Evolutionary conservation across 1,140 invertebrate species (phyloP), one percentile per base, ranked within the genome.

Genomic region (Tetraneura akinire): DNA sequence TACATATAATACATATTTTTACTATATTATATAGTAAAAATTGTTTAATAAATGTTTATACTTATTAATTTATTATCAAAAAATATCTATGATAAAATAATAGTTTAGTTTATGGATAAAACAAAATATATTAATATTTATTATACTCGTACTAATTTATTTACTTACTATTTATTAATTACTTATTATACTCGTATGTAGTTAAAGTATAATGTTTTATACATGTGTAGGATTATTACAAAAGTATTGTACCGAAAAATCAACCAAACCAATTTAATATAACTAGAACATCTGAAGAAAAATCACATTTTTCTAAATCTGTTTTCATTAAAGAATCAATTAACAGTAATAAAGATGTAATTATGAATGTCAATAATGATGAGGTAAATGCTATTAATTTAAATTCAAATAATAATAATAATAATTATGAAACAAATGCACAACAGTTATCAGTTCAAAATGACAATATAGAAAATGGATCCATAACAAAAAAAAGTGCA

Each of bases 401-500:
- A 23, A 57, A 76, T 14, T 26, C 71, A 13, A 57, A 60, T 4
- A 60, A 26, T 6, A 10, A 32, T 21, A 45, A 14, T 16, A 10
- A 6, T 47, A 29, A 18, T 26, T 45, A 78, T 47, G 74, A 78
- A 45, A 60, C 21, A 26, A 60, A 23, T 45, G 53, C 62, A 60
- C 62, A 60, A 78, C 55, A 60, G 23, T 18, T 62, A 45, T 42
- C 23, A 1, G 53, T 57, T 62, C 55, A 60, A 45, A 78, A 78
- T 1, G 74, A 78, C 26, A 78, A 78, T 26, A 81, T 88, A 18
- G 87, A 88, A 78, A 86, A 86, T 4, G 85, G 84, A 2, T 86
- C 86, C 0, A 86, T 89, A 26, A 85, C 86, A 0, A 88, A 85
- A 68, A 87, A 88, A 81, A 86, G 86, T 82, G 88, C 89, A 3